Evolutionary conservation across 2,888 invertebrate genomes (phyloP).

Genomic region (Andrena praecox): DNA sequence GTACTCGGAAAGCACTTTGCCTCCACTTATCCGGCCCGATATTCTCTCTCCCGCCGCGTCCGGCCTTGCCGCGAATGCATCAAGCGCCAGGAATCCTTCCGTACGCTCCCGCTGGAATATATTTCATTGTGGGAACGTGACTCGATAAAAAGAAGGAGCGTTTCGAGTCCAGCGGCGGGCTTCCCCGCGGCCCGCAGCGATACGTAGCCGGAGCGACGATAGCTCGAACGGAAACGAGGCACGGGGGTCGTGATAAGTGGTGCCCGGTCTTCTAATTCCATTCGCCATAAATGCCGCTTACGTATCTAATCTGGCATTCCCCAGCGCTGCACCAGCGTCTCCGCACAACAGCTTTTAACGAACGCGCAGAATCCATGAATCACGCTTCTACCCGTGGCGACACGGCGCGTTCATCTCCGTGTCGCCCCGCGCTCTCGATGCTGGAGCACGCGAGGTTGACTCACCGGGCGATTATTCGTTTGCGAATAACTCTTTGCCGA

Average conservation of each 20-base stretch:
- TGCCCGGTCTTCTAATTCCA: conserved; percentile 75
- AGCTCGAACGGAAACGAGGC: conserved; percentile 72
- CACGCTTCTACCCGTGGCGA: conserved; percentile 54
- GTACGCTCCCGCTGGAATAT: background rate
- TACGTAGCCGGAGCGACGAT: conserved; percentile 53
- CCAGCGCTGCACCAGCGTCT: conserved; percentile 57
- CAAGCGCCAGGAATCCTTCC: background rate
- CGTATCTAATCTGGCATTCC: conserved; percentile 79
- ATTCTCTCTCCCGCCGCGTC: background rate
- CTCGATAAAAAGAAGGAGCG: conserved; percentile 9
- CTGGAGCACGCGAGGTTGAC: conserved; percentile 52
- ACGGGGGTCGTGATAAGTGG: conserved; percentile 63
- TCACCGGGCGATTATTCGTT: conserved; percentile 78
- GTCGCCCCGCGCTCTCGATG: conserved; percentile 2
- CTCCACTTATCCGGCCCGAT: background rate
- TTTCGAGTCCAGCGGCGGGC: conserved; percentile 41
- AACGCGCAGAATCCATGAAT: conserved; percentile 77
- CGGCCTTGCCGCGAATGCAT: conserved; percentile 3
- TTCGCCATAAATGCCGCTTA: conserved; percentile 77
- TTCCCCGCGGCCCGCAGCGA: conserved; percentile 41
- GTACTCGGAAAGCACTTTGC: conserved; percentile 10
- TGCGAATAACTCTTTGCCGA: conserved; percentile 71
- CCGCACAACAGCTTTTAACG: conserved; percentile 67
- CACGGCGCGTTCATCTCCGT: conserved; percentile 53
- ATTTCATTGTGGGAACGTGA: background rate